Evolutionary conservation across 2,797 vertebrate genomes (phyloP).

Genomic region (Heterohyrax brucei): DNA sequence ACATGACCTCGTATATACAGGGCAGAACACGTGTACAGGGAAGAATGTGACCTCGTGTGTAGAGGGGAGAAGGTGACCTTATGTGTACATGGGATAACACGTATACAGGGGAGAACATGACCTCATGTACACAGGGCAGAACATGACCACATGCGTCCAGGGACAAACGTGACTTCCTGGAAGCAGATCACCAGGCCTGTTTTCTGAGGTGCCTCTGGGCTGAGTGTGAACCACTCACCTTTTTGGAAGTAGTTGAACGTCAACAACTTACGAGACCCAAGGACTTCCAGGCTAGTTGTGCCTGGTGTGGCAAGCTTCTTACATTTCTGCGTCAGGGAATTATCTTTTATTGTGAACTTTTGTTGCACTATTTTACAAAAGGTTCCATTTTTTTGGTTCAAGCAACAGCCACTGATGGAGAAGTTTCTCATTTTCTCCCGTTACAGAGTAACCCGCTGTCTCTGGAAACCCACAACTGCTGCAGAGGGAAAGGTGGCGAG

Average conservation of each 20-base stretch:
- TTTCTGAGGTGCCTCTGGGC: background rate
- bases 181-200: background rate
- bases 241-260: background rate
- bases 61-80: too few species aligned
- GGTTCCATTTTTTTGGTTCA: background rate
- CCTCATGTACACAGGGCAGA: too few species aligned
- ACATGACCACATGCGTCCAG: background rate
- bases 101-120: too few species aligned
- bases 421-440: background rate
- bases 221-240: background rate
- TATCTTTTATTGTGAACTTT: background rate
- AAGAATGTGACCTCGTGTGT: too few species aligned
- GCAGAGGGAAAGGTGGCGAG: background rate
- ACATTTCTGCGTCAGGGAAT: background rate
- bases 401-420: background rate
- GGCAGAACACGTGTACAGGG: too few species aligned
- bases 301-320: background rate
- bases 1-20: too few species aligned
- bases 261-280: background rate
- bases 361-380: rapidly evolving
- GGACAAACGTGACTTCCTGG: background rate
- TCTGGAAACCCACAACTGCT: background rate
- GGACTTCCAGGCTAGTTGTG: background rate
- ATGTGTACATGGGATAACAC: too few species aligned
- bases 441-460: background rate